Conservation (phyloP, 2,888 invertebrate genomes). For the Torymus tubicola region DNA sequence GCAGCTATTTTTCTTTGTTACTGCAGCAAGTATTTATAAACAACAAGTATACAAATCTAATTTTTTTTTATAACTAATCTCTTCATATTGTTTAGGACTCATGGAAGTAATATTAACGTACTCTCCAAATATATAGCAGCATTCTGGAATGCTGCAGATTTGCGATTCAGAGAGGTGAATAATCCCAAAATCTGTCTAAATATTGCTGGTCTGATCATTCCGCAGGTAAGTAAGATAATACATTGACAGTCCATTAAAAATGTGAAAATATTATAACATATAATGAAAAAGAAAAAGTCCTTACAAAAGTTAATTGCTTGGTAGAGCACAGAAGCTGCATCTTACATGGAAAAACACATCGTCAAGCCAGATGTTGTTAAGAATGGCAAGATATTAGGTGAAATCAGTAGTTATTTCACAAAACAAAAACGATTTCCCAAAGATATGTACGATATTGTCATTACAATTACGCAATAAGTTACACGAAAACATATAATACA, state of each 20-base stretch:
- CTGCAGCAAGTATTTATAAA: too few relatives aligned
- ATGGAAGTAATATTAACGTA: constrained; percentile 20
- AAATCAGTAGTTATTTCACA: constrained; percentile 28
- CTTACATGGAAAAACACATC: neutral
- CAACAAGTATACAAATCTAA: too few relatives aligned
- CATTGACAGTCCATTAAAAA: too few relatives aligned
- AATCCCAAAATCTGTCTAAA: constrained; percentile 32
- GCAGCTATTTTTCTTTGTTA: neutral
- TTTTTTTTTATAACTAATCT: too few relatives aligned
- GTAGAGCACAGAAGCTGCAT: constrained; percentile 6
- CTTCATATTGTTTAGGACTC: constrained; percentile 29
- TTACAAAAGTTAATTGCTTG: neutral
- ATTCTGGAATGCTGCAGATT: constrained; percentile 46
- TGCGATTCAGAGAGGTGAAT: constrained; percentile 35
- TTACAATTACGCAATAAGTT: constrained; percentile 26
- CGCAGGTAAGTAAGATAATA: constrained; percentile 23
- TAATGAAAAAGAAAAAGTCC: too few relatives aligned
- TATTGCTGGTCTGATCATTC: constrained; percentile 45
- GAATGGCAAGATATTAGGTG: neutral
- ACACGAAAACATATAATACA: neutral
- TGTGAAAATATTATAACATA: too few relatives aligned
- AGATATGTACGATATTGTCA: constrained; percentile 26
- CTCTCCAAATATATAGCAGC: constrained; percentile 31
- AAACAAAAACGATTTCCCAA: constrained; percentile 5
- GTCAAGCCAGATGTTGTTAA: neutral